Base-by-base conservation (phyloP, 2,888 invertebrate species). In the Gibbula magus region DNA sequence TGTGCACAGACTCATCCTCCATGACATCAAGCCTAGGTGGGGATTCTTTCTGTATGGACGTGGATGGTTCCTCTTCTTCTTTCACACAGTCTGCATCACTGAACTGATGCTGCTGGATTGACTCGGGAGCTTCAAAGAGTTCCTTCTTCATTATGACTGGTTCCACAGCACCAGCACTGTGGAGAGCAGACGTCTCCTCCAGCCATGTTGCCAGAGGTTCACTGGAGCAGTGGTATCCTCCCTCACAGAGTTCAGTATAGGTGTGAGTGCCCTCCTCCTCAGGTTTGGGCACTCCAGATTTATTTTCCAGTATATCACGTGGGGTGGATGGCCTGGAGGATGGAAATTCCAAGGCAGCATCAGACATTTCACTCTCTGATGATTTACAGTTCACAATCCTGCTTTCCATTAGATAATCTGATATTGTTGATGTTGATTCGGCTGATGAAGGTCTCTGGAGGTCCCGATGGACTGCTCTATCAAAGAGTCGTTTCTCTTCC, bases 401-500 rank as follows among this genome's bases (percentile, higher is more conserved):
- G 53, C 70, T 66, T 10, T 70, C 77, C 53, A 54, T 52, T 29
- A 54, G 29, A 35, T 75, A 54, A 61, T 77, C 77, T 0, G 77
- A 61, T 18, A 77, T 51, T 32, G 61, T 66, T 39, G 61, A 61
- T 35, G 77, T 66, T 10, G 77, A 77, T 22, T 51, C 51, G 7
- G 61, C 66, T 16, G 45, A 66, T 2, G 32, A 75, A 22, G 75
- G 75, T 10, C 53, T 25, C 20, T 25, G 51, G 3, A 75, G 52
- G n/a, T 75, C 18, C 20, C 51, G 61, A 32, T 77, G 45, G 25
- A 45, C 51, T 16, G 77, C 56, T 51, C 56, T 61, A 20, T 77
- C 77, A 13, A 77, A 51, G 10, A 73, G 20, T 16, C 45, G 70
- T 18, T 78, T 78, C 51, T 78, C 73, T 25, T 78, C 56, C 25